Conservation (phyloP, 2,113 vertebrate species). For the Ibidorhyncha struthersii region DNA sequence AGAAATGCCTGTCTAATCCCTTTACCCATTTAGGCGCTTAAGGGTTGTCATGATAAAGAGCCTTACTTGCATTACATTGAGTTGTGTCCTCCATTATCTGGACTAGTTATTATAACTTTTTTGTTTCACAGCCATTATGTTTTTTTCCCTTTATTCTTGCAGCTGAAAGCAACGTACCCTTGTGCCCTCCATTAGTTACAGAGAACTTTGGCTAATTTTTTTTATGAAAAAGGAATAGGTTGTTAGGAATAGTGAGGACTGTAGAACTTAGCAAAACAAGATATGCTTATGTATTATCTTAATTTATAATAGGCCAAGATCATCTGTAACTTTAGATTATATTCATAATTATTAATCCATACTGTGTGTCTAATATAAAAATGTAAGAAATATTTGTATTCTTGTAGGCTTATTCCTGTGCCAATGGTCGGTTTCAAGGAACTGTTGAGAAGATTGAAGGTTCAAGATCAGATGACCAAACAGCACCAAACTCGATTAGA, state of each 20-base stretch:
- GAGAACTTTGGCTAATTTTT: not conserved
- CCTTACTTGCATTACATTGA: not conserved
- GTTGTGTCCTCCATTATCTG: not conserved
- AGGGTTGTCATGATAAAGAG: not conserved
- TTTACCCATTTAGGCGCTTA: not conserved
- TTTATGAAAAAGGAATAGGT: not conserved
- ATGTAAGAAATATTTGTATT: not conserved
- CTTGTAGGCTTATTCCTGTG: constrained; percentile 91
- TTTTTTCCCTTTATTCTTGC: not conserved
- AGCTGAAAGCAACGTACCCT: not conserved
- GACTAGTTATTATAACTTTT: not conserved
- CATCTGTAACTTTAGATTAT: not conserved
- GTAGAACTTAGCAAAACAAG: not conserved
- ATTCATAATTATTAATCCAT: not conserved
- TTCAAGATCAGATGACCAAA: constrained; percentile 98
- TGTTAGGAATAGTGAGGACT: not conserved
- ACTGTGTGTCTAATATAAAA: not conserved
- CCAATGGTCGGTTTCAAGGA: constrained; percentile 99
- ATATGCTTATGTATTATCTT: not conserved
- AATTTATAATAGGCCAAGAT: not conserved
- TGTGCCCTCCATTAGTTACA: not conserved
- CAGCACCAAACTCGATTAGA: constrained; percentile 97
- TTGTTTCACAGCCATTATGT: fast-evolving
- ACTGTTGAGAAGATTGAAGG: constrained; percentile 89
- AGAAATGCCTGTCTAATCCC: not conserved